phyloP scores from a whole-genome alignment of 2,113 vertebrate genomes.

The Chinchilla lanigera region DNA sequence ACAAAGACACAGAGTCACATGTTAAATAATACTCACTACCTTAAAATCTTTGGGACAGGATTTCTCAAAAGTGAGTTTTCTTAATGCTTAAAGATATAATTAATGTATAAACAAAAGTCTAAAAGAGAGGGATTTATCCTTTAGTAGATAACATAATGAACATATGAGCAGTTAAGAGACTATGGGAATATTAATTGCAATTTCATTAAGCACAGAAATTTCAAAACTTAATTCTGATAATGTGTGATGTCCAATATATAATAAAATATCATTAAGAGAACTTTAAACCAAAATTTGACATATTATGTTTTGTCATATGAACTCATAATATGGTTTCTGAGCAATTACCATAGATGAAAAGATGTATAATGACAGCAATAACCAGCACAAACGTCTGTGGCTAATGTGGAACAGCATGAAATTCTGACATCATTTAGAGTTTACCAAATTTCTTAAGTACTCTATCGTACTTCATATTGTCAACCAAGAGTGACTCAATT shows the following conservation, averaged over 20 bases:
- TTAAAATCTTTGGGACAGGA: conserved; percentile 49
- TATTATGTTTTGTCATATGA: conserved; percentile 82
- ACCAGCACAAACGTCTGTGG: conserved; percentile 82
- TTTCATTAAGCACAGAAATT: conserved; percentile 41
- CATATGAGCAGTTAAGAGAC: conserved; percentile 12
- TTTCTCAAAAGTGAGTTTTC: not conserved
- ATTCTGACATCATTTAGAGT: conserved; percentile 78
- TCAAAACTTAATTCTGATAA: not conserved
- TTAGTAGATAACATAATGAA: not conserved
- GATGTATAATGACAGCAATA: conserved; percentile 85
- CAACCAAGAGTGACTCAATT: conserved; percentile 68
- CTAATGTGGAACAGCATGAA: conserved; percentile 79
- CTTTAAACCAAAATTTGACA: conserved; percentile 82
- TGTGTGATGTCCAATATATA: conserved; percentile 49
- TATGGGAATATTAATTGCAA: not conserved
- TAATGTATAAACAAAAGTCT: not conserved
- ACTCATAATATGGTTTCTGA: conserved; percentile 80
- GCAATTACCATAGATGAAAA: conserved; percentile 81
- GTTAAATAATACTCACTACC: not conserved
- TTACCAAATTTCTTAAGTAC: conserved; percentile 74
- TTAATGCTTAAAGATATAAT: conserved; percentile 27
- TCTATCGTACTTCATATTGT: conserved; percentile 77
- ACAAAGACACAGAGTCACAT: conserved; percentile 36
- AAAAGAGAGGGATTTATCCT: not conserved
- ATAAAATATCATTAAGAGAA: conserved; percentile 78